These are phyloP conservation scores for Drosophila ercepeae DNA, from an alignment of 1,140 invertebrate species.

Conservation along the genomic window DNA sequence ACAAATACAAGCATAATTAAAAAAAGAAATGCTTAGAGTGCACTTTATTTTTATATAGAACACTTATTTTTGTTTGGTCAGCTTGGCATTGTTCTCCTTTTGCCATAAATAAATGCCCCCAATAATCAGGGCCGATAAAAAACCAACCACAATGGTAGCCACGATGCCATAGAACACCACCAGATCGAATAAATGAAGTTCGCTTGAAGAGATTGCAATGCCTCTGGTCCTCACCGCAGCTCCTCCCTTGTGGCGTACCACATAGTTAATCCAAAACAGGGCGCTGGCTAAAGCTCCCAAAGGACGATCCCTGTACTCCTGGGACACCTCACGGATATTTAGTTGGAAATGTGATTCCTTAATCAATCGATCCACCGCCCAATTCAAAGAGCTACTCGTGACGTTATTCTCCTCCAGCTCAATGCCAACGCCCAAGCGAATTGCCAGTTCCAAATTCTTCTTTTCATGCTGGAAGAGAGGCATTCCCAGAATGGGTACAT, in stretches of 20 bases:
- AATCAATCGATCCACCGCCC: slow-evolving; percentile 66
- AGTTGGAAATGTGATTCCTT: slow-evolving; percentile 61
- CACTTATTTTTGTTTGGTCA: slow-evolving; percentile 63
- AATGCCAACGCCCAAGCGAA: slow-evolving; percentile 57
- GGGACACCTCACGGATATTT: slow-evolving; percentile 83
- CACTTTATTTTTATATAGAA: slow-evolving; percentile 3
- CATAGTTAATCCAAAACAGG: slow-evolving; percentile 87
- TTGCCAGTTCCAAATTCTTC: slow-evolving; percentile 80
- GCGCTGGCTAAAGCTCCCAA: slow-evolving; percentile 85
- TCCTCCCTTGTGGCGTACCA: slow-evolving; percentile 86
- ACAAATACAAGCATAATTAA: too few relatives aligned
- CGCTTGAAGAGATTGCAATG: slow-evolving; percentile 58
- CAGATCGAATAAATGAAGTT: slow-evolving; percentile 71
- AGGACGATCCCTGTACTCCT: slow-evolving; percentile 85
- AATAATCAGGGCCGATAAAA: slow-evolving; percentile 37
- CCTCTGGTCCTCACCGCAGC: slow-evolving; percentile 59
- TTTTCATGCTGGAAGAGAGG: slow-evolving; percentile 84
- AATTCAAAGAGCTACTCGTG: slow-evolving; percentile 56
- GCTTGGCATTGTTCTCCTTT: slow-evolving; percentile 44
- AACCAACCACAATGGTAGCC: slow-evolving; percentile 14
- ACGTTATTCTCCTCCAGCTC: slow-evolving; percentile 63
- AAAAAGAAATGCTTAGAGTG: not conserved
- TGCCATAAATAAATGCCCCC: slow-evolving; percentile 35
- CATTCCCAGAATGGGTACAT: slow-evolving; percentile 85
- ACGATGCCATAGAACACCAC: slow-evolving; percentile 60